Conservation (phyloP, 1,140 invertebrate genomes). For the Hermetia illucens region DNA sequence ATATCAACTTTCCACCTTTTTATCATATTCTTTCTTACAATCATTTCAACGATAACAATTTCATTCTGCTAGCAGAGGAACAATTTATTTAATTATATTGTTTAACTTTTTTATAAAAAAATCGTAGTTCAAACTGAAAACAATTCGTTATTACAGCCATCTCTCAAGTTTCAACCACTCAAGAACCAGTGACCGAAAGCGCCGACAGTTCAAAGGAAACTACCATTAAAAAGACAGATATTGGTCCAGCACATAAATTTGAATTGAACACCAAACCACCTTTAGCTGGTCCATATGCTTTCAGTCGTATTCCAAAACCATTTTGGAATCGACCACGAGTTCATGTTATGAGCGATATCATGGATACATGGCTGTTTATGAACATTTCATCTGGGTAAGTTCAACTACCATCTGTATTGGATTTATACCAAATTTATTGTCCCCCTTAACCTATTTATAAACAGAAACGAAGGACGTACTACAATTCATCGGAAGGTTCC, state of each 20-base stretch:
- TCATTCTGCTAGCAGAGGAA: too few relatives aligned
- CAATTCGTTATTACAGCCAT: too few relatives aligned
- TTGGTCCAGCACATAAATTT: conserved; percentile 27
- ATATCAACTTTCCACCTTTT: too few relatives aligned
- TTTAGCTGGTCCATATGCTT: conserved; percentile 75
- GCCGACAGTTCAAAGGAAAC: too few relatives aligned
- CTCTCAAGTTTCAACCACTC: too few relatives aligned
- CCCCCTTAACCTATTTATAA: background rate
- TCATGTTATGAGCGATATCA: conserved; percentile 57
- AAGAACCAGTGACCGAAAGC: too few relatives aligned
- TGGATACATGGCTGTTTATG: conserved; percentile 70
- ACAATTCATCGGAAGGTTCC: conserved; percentile 47
- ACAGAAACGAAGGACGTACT: conserved; percentile 18
- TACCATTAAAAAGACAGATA: conserved; percentile 26
- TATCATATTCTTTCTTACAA: too few relatives aligned
- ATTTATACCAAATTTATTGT: background rate
- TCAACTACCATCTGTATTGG: background rate
- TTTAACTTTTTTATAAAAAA: too few relatives aligned
- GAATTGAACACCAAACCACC: conserved; percentile 60
- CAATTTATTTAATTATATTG: too few relatives aligned
- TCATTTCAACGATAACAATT: too few relatives aligned
- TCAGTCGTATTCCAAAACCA: conserved; percentile 69
- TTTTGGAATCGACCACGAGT: conserved; percentile 65
- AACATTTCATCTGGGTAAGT: conserved; percentile 64
- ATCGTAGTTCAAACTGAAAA: too few relatives aligned